Conservation (phyloP, 2,888 invertebrate species). For the Drosophila rellima region DNA sequence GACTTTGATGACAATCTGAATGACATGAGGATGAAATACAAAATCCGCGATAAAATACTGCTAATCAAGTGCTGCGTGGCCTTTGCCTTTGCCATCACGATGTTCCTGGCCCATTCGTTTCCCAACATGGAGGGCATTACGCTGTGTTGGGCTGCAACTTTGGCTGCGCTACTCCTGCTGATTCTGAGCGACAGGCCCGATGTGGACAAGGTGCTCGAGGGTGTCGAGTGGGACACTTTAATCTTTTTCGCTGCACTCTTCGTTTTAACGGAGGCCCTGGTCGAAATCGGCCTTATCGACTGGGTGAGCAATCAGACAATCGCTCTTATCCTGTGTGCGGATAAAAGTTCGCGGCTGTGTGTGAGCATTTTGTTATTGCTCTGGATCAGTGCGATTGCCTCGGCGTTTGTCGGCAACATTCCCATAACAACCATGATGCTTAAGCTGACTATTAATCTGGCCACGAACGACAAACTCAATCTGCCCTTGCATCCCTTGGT, state of each 20-base stretch:
- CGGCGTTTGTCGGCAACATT: conserved; percentile 96
- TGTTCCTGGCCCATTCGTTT: conserved; percentile 93
- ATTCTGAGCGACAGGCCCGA: conserved; percentile 91
- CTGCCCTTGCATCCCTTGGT: conserved; percentile 92
- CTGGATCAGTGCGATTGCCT: conserved; percentile 93
- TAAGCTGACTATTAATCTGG: conserved; percentile 89
- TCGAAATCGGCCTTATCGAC: conserved; percentile 91
- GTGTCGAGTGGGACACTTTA: conserved; percentile 96
- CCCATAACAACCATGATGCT: conserved; percentile 97
- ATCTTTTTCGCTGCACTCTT: conserved; percentile 95
- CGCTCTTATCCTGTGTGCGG: conserved; percentile 88
- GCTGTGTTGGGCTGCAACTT: conserved; percentile 93
- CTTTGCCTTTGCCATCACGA: conserved; percentile 89
- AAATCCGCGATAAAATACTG: conserved; percentile 90
- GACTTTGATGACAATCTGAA: conserved; percentile 88
- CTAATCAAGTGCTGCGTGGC: conserved; percentile 91
- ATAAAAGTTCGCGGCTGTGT: conserved; percentile 88
- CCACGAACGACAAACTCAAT: conserved; percentile 88
- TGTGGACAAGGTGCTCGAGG: conserved; percentile 91
- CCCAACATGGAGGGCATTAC: conserved; percentile 90
- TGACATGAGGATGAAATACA: conserved; percentile 89
- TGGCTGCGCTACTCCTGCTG: conserved; percentile 92
- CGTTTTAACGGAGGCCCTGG: conserved; percentile 94
- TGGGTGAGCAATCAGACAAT: conserved; percentile 91
- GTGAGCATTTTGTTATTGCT: conserved; percentile 92